Percentiles rank a stretch among this genome's conserved stretches.
phyloP scores from a whole-genome alignment of 2,113 vertebrate species.

The Pseudorectes ferrugineus region DNA sequence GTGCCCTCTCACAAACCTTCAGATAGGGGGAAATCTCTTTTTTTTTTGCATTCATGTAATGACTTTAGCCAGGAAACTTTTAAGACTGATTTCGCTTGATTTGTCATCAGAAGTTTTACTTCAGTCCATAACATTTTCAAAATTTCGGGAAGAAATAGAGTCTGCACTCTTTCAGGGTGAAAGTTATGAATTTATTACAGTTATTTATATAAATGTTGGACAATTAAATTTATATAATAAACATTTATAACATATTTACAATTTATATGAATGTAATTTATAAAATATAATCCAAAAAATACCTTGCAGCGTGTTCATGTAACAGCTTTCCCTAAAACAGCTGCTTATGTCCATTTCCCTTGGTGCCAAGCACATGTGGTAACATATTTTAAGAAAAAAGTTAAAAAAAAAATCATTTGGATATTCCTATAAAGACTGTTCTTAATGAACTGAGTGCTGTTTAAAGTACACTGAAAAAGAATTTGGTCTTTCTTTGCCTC shows the following conservation, averaged over 20 bases:
- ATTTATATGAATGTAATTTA: neutral
- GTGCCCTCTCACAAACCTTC: neutral
- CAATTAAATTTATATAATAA: neutral
- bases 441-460: neutral
- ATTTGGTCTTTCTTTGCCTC: neutral
- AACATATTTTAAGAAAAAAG: neutral
- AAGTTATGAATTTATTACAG: neutral
- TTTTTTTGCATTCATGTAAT: neutral
- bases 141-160: neutral
- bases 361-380: neutral
- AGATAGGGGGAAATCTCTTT: neutral
- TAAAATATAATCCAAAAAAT: neutral
- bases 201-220: neutral
- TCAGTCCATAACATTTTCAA: neutral
- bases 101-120: neutral
- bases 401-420: neutral
- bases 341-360: neutral
- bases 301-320: neutral
- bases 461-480: neutral
- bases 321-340: neutral
- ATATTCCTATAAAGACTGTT: neutral
- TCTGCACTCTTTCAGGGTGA: neutral
- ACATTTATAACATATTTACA: neutral
- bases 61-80: neutral
- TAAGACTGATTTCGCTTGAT: neutral